A percentile compares a stretch with the other conserved stretches of the same genome.
Conservation (phyloP, 2,888 invertebrate genomes). For the Eristalinus aeneus region DNA sequence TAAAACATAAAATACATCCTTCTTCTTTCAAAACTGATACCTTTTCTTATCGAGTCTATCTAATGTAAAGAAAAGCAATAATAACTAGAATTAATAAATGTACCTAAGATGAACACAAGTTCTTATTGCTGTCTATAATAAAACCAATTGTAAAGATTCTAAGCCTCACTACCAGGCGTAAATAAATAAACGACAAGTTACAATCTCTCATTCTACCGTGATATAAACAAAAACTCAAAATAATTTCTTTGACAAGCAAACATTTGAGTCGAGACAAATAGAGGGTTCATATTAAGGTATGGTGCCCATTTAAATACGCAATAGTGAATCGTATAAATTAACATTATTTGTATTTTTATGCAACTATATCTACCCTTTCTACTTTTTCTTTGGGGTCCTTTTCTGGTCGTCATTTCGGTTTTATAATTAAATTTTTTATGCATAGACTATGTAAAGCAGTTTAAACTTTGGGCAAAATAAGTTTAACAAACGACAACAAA, state of each 20-base stretch:
- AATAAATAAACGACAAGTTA: too few relatives aligned
- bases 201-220: too few relatives aligned
- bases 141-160: not conserved
- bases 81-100: conserved; percentile 34
- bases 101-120: conserved; percentile 32
- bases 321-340: conserved; percentile 14
- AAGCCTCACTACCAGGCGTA: not conserved
- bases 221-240: too few relatives aligned
- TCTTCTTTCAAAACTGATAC: not conserved
- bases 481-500: conserved; percentile 20
- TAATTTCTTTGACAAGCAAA: too few relatives aligned
- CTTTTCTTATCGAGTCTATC: not conserved
- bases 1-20: not conserved
- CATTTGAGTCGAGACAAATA: too few relatives aligned
- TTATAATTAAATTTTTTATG: not conserved
- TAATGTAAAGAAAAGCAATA: not conserved
- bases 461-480: conserved; percentile 32
- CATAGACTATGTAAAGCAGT: conserved; percentile 34
- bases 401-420: not conserved
- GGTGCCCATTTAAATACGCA: conserved; percentile 3
- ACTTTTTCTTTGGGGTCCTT: conserved; percentile 1
- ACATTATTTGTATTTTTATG: conserved; percentile 15
- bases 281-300: too few relatives aligned
- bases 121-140: conserved; percentile 9
- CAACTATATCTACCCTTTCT: not conserved